phyloP scores from a whole-genome alignment of 2,797 vertebrate genomes.

The Thaleichthys pacificus region DNA sequence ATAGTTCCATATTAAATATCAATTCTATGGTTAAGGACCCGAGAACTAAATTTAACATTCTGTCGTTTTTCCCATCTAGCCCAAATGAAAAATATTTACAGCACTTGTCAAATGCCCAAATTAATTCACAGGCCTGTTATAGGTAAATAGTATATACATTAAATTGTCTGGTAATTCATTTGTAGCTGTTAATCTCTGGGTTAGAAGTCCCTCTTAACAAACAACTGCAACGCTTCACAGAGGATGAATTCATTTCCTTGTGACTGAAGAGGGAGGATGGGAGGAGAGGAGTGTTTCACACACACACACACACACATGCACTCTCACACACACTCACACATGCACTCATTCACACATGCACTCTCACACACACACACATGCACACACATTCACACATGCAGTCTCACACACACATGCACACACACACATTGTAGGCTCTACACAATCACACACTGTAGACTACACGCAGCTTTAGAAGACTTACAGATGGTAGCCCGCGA shows the following conservation, averaged over 20 bases:
- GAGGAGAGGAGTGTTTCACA: too few relatives aligned
- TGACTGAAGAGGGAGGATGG: not conserved
- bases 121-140: not conserved
- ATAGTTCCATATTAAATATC: conserved; percentile 67
- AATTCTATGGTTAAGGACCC: conserved; percentile 58
- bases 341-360: not conserved
- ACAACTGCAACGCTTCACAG: not conserved
- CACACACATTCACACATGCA: not conserved
- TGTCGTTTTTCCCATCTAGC: conserved; percentile 18
- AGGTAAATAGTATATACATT: not conserved
- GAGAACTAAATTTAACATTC: conserved; percentile 61
- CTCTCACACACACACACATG: too few relatives aligned
- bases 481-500: conserved; percentile 61
- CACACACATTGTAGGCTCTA: not conserved
- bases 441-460: not conserved
- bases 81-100: not conserved
- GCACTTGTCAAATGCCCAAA: not conserved
- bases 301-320: not conserved
- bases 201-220: not conserved
- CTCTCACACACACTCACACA: not conserved
- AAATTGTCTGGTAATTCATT: not conserved
- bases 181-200: not conserved
- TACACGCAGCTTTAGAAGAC: conserved; percentile 38
- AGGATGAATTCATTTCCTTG: not conserved
- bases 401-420: not conserved